Conservation (phyloP, 2,113 vertebrate genomes). For the Silurus meridionalis region DNA sequence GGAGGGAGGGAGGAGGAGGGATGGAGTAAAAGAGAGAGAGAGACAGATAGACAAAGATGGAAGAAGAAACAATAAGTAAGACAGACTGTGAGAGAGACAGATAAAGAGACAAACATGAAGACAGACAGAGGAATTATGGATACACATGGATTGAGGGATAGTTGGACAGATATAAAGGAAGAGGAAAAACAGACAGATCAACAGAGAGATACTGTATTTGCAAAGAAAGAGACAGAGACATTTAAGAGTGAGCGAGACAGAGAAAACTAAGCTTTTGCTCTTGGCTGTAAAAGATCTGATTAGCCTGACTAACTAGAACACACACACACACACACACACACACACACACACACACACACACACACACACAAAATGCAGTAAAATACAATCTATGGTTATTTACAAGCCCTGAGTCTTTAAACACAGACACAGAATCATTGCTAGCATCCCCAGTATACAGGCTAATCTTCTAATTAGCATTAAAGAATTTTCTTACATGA, state of each 20-base stretch:
- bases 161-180: neutral
- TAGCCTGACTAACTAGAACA: neutral
- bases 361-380: neutral
- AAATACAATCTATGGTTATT: too few relatives aligned
- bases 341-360: conserved; percentile 20
- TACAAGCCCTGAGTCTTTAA: neutral
- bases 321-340: conserved; percentile 24
- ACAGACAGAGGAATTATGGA: neutral
- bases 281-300: neutral
- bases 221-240: neutral
- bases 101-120: neutral
- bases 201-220: too few relatives aligned
- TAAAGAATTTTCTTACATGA: neutral
- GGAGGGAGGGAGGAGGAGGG: neutral
- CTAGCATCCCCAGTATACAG: neutral
- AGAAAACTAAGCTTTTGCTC: neutral
- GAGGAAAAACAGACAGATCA: neutral
- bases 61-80: neutral
- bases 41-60: neutral
- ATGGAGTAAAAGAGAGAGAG: neutral
- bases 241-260: neutral
- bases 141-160: neutral
- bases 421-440: neutral
- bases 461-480: neutral
- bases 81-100: neutral